phyloP scores from a whole-genome alignment of 2,113 vertebrate species.

The Seriola rivoliana region DNA sequence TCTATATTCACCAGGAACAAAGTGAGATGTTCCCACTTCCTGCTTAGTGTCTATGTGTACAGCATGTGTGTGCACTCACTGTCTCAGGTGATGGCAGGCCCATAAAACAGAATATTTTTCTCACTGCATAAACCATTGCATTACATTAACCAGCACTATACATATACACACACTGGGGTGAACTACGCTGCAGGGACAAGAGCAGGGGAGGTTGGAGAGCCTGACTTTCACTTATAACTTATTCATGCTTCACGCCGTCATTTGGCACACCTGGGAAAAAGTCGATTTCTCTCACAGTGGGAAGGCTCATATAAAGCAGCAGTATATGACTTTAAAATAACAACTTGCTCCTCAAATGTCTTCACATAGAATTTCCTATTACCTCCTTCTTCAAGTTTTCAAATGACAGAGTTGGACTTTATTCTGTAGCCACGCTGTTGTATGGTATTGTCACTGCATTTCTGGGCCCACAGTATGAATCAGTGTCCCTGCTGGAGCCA shows the following conservation, averaged over 20 bases:
- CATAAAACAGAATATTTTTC: slow-evolving; percentile 66
- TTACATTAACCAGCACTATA: slow-evolving; percentile 42
- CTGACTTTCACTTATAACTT: slow-evolving; percentile 74
- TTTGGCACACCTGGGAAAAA: slow-evolving; percentile 64
- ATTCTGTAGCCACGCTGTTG: slow-evolving; percentile 2
- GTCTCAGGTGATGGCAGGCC: slow-evolving; percentile 32
- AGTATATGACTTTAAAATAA: slow-evolving; percentile 60
- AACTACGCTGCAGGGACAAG: slow-evolving; percentile 29
- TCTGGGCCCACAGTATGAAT: not conserved
- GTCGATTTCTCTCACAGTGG: slow-evolving; percentile 53
- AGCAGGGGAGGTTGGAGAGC: slow-evolving; percentile 47
- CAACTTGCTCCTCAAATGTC: slow-evolving; percentile 29
- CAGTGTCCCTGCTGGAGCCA: not conserved
- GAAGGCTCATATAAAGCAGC: slow-evolving; percentile 46
- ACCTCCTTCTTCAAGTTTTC: not conserved
- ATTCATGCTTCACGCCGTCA: slow-evolving; percentile 73
- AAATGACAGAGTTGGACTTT: slow-evolving; percentile 8
- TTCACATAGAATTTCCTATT: not conserved
- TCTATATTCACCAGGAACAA: slow-evolving; percentile 21
- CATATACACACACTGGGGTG: not conserved
- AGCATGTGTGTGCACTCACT: not conserved
- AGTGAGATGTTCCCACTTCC: slow-evolving; percentile 29
- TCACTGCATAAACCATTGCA: slow-evolving; percentile 54
- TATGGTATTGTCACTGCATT: not conserved
- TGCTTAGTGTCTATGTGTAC: not conserved